Conservation (phyloP, 1,140 invertebrate genomes). For the Tribolium castaneum region DNA sequence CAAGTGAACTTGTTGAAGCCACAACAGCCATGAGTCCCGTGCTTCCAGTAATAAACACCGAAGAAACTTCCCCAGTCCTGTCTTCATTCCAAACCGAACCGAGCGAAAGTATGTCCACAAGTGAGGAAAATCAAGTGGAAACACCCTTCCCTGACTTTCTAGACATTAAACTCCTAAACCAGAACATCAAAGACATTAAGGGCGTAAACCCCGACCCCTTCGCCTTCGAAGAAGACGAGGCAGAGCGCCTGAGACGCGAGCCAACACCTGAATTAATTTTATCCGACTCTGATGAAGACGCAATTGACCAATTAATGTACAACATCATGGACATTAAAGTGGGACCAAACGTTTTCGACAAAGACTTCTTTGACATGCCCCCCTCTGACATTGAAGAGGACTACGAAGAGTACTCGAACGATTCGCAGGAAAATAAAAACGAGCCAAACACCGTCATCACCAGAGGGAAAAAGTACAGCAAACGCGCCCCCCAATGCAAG, state of each 20-base stretch:
- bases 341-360: slow-evolving; percentile 1
- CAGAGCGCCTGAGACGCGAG: not conserved
- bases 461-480: slow-evolving; percentile 15
- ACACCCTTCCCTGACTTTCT: not conserved
- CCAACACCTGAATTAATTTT: slow-evolving; percentile 11
- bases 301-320: slow-evolving; percentile 11
- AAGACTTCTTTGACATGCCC: slow-evolving; percentile 11
- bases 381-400: not conserved
- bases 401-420: not conserved
- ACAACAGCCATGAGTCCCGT: not conserved
- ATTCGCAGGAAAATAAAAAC: not conserved
- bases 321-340: slow-evolving; percentile 24
- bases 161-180: not conserved
- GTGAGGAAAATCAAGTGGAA: not conserved
- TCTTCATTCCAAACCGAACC: not conserved
- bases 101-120: not conserved
- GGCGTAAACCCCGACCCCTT: not conserved
- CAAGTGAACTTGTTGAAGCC: not conserved
- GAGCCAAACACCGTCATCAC: not conserved
- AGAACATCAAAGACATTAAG: slow-evolving; percentile 2
- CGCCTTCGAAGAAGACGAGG: not conserved
- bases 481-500: slow-evolving; percentile 40
- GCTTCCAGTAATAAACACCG: not conserved
- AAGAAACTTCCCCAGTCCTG: not conserved
- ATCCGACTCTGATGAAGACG: slow-evolving; percentile 15